These are phyloP conservation scores for Montifringilla adamsi DNA, from an alignment of 2,113 vertebrate genomes.

Conservation along the genomic window DNA sequence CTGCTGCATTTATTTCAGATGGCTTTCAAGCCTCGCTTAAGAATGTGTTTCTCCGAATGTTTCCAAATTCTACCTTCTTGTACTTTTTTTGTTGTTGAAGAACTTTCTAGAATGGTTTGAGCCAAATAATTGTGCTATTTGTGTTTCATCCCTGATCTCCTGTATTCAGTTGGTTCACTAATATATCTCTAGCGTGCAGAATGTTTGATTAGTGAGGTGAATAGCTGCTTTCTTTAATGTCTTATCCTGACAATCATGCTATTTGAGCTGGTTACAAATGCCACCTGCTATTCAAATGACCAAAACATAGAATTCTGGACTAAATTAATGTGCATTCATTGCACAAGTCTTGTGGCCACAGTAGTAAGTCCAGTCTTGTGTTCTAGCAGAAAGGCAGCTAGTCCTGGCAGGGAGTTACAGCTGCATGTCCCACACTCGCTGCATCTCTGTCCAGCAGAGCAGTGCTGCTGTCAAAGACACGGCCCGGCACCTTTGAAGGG, in stretches of 20 bases:
- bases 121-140: not conserved
- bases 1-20: not conserved
- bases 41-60: not conserved
- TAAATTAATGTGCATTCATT: not conserved
- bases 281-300: not conserved
- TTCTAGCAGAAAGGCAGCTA: not conserved
- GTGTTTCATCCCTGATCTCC: not conserved
- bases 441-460: not conserved
- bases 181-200: not conserved
- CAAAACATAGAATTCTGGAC: not conserved
- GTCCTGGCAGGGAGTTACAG: not conserved
- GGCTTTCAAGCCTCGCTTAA: not conserved
- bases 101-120: not conserved
- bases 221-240: not conserved
- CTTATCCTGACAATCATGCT: not conserved
- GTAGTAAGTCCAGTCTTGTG: not conserved
- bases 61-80: not conserved
- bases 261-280: not conserved
- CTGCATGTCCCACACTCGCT: accelerated
- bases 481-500: not conserved
- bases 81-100: not conserved
- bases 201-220: not conserved
- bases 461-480: accelerated
- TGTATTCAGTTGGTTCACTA: not conserved
- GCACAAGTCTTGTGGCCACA: not conserved